phyloP scores from a whole-genome alignment of 2,113 vertebrate genomes.

The Pygathrix nemaeus region DNA sequence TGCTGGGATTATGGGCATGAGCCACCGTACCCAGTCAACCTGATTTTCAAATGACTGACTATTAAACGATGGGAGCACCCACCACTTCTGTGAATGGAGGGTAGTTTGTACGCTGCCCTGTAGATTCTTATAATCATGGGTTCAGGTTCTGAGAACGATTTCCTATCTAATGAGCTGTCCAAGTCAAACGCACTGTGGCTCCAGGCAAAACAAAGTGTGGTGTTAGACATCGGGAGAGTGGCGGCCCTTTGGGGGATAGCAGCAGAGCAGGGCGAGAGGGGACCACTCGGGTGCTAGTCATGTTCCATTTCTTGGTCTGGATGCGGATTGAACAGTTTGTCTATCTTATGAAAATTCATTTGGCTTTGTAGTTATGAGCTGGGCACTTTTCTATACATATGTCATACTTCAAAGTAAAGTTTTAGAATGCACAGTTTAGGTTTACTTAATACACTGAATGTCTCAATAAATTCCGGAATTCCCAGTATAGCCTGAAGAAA shows the following conservation, averaged over 20 bases:
- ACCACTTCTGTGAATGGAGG: not conserved
- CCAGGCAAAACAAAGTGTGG: not conserved
- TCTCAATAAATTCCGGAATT: conserved; percentile 5
- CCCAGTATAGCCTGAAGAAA: not conserved
- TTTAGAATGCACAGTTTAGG: not conserved
- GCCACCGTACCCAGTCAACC: no score
- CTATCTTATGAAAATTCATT: not conserved
- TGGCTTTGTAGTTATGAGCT: not conserved
- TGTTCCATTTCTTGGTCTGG: not conserved
- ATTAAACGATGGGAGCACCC: no score
- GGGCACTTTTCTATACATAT: not conserved
- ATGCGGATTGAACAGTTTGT: not conserved
- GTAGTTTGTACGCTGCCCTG: not conserved
- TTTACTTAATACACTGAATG: not conserved
- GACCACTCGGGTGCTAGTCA: not conserved
- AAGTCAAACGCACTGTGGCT: not conserved
- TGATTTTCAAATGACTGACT: not conserved
- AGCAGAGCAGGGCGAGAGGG: not conserved
- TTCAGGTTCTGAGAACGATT: not conserved
- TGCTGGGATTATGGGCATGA: no score
- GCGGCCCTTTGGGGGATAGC: not conserved
- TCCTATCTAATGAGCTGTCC: not conserved
- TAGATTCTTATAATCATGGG: not conserved
- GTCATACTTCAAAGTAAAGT: not conserved
- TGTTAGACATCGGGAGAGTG: not conserved